Evolutionary conservation across 2,113 vertebrate species (phyloP), one percentile per base, ranked within the genome.

Genomic region (Variabilichromis moorii): DNA sequence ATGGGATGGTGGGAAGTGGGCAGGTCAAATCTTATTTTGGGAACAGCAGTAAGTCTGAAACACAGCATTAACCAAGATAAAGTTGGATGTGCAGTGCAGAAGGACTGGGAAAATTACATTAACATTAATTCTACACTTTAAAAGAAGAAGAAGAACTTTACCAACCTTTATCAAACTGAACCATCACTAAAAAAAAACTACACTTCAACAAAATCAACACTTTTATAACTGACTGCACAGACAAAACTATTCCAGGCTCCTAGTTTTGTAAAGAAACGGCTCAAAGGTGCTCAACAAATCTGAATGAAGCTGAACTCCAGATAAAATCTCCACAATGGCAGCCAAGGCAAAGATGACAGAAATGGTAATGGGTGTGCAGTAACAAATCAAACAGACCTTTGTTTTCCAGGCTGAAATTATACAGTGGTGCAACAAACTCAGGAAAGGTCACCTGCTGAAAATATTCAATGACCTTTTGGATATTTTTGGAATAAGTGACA

Each of bases 381-480:
- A 35, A 85, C 35, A 26, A 92, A 45, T 95, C 88, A 94, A 96
- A 93, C 40, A 71, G 87, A 82, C 86, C 87, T 86, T 94, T 93
- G 93, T 95, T 93, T 87, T 82, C 59, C 53, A 79, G 63, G 24
- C 66, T 82, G 37, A 84, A 93, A 84, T 78, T 83, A 90, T 83
- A 84, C 81, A 91, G 85, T 47, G 14, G 26, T 78, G 86, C 16
- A 63, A 45, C 31, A 35, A 92, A 83, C 54, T 82, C 82, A 68
- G 79, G 86, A 86, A 96, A 95, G 93, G 95, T 95, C 95, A 94
- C 55, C 63, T 82, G 86, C 84, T 94, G 86, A 90, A 96, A 95
- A 94, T 95, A 94, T 94, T 93, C 88, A 35, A 76, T 92, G 93
- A 90, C 94, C 93, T 95, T 96, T 92, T 81, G 81, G 88, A 89